phyloP scores from a whole-genome alignment of 35 echinoderm and acorn worm species.

The Apostichopus californicus region DNA sequence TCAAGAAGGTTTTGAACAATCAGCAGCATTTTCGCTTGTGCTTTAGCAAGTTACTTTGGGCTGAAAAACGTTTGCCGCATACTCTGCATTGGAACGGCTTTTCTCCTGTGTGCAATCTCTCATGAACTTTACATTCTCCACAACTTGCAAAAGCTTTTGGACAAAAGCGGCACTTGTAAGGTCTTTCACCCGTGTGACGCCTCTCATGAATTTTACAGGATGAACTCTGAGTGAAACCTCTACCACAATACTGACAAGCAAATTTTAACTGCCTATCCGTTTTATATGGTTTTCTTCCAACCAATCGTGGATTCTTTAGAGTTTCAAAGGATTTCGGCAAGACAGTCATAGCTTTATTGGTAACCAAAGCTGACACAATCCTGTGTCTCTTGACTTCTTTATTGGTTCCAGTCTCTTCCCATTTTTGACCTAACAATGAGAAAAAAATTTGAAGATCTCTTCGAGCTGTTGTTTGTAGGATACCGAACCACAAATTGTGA shows the following conservation, averaged over 20 bases:
- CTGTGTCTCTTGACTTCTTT: neutral
- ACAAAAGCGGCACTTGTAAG: constrained; percentile 47
- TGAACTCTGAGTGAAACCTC: constrained; percentile 11
- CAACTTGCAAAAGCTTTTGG: constrained; percentile 42
- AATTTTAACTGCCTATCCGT: neutral
- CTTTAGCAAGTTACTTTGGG: constrained; percentile 19
- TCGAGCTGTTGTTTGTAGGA: too few relatives aligned
- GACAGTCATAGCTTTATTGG: neutral
- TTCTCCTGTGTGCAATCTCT: constrained; percentile 45
- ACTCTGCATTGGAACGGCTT: constrained; percentile 36
- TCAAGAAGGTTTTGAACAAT: neutral
- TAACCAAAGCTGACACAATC: neutral
- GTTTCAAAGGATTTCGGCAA: neutral
- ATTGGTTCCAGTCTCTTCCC: neutral
- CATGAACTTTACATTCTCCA: constrained; percentile 10
- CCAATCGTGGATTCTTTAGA: neutral
- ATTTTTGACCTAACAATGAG: constrained; percentile 32
- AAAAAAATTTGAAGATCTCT: constrained; percentile 8
- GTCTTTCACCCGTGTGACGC: constrained; percentile 27
- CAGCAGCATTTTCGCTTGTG: neutral
- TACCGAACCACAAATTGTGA: too few relatives aligned
- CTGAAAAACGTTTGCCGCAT: constrained; percentile 26
- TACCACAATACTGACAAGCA: constrained; percentile 38
- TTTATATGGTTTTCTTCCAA: too few relatives aligned
- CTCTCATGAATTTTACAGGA: constrained; percentile 37